phyloP scores from a whole-genome alignment of 1,140 invertebrate genomes.

The Mya arenaria region DNA sequence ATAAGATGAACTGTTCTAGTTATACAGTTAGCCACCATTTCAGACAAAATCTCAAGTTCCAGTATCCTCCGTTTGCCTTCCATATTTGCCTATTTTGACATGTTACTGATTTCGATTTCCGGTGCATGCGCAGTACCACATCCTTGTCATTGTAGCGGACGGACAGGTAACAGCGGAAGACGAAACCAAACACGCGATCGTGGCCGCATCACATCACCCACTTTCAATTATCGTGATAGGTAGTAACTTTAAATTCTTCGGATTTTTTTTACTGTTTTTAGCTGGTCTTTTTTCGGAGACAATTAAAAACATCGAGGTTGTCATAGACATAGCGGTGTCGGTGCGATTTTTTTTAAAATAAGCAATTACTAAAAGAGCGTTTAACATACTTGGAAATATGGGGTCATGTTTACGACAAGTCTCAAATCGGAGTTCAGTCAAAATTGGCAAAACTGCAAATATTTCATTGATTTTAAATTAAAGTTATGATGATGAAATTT shows the following conservation, averaged over 20 bases:
- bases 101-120: background rate
- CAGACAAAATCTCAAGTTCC: background rate
- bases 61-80: background rate
- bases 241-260: too few relatives aligned
- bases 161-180: slow-evolving; percentile 82
- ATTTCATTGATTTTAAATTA: too few relatives aligned
- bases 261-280: background rate
- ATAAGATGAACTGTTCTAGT: background rate
- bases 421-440: too few relatives aligned
- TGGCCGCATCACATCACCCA: slow-evolving; percentile 82
- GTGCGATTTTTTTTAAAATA: background rate
- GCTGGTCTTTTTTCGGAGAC: background rate
- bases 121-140: slow-evolving; percentile 79
- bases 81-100: background rate
- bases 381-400: too few relatives aligned
- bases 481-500: too few relatives aligned
- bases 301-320: too few relatives aligned
- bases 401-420: too few relatives aligned
- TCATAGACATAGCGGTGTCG: background rate
- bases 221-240: slow-evolving; percentile 84
- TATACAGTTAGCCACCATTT: background rate
- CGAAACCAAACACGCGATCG: slow-evolving; percentile 81
- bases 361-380: background rate
- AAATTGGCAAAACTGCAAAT: too few relatives aligned
- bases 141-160: slow-evolving; percentile 82